Conservation (phyloP, 2,113 vertebrate genomes). For the Boulengeromyrus knoepffleri region DNA sequence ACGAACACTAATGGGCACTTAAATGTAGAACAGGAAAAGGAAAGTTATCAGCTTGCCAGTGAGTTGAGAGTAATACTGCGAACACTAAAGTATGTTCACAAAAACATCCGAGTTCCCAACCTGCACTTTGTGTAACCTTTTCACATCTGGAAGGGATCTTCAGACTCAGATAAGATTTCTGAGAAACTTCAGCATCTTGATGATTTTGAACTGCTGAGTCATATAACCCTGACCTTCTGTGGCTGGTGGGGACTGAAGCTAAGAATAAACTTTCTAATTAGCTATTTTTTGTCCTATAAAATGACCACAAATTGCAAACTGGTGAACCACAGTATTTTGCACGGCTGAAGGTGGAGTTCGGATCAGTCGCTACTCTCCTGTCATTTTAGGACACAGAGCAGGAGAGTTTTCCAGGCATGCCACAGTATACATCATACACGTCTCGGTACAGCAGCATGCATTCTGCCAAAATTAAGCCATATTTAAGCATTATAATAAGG, state of each 20-base stretch:
- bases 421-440: background rate
- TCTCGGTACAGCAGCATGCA: background rate
- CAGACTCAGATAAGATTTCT: background rate
- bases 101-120: background rate
- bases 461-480: background rate
- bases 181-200: background rate
- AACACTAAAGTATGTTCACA: background rate
- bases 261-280: background rate
- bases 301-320: constrained; percentile 4
- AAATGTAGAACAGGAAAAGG: background rate
- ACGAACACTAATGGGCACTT: constrained; percentile 31
- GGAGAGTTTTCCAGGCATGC: background rate
- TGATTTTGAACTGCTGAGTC: background rate
- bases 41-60: background rate
- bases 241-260: background rate
- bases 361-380: background rate
- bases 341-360: background rate
- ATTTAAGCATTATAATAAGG: background rate
- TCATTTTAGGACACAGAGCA: background rate
- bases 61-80: too few species aligned
- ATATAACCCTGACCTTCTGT: background rate
- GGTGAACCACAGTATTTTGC: background rate
- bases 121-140: background rate
- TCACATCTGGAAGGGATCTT: background rate
- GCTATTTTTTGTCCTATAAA: background rate